Base-by-base conservation (phyloP, 1,140 invertebrate genomes). In the Orius insidiosus region DNA sequence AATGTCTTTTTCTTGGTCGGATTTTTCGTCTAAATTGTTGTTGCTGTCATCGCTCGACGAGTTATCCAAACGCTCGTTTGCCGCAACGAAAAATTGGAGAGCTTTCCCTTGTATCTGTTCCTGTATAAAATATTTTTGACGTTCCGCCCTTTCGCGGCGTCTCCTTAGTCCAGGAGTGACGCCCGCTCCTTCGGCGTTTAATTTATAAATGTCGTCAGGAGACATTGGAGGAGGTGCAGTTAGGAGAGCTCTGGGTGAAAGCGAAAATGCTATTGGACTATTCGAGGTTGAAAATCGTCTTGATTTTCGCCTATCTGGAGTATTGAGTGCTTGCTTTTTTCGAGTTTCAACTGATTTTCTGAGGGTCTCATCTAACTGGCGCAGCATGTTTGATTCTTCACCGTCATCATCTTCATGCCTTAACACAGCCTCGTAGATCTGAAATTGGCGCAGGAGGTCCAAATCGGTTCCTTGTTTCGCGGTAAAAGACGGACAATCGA, bases 381-480 rank as follows among this genome's bases (percentile, higher is more conserved):
- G 68, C 33, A 81, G 69, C 19, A 73, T 74, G n/a, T 15, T 14
- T 44, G 68, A 76, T 32, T 68, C 75, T 46, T 71, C 72, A 57
- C 75, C 79, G 58, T 86, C 79, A 11, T 77, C 83, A 65, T 92
- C 85, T 65, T 90, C 88, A 60, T 83, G 82, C 57, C 85, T 78
- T 14, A 97, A 62, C 24, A 94, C 88, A 45, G 88, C 84, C 68
- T 96, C 92, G 62, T 95, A 96, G 46, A 94, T 84, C 58, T 94
- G 87, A 61, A 96, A 79, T 64, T 97, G 92, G 56, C 89, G 76
- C 34, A 94, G 66, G 5, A 96, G 69, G 66, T 96, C 92, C 42
- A 93, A 68, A 65, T 96, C 90, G 1, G 88, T 89, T 19, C 87
- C 87, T 50, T 86, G 85, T 62, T 85, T 88, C 1, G 83, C 82